Percentiles rank a stretch among this genome's conserved stretches.
Evolutionary conservation across 2,113 vertebrate genomes (phyloP).

Genomic region (Actenoides hombroni): DNA sequence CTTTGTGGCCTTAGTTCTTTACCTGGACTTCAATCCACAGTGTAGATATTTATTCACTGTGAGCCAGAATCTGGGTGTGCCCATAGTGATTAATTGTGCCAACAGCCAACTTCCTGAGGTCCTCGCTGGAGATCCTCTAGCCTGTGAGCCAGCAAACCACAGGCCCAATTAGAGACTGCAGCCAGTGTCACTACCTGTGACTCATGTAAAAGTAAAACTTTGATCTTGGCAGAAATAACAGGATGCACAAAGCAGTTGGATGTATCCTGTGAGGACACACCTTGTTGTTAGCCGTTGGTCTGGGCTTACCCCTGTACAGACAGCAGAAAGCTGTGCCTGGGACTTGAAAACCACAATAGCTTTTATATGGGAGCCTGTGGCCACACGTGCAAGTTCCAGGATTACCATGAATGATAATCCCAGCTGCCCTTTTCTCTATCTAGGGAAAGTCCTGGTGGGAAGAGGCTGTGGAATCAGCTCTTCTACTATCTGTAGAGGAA

Average conservation of each 20-base stretch:
- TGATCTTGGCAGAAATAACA: slow-evolving; percentile 40
- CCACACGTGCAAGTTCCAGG: not conserved
- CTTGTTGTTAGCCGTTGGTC: not conserved
- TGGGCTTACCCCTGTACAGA: not conserved
- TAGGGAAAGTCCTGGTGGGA: not conserved
- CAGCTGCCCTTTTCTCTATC: not conserved
- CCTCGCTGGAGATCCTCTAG: not conserved
- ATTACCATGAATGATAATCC: not conserved
- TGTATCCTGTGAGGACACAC: slow-evolving; percentile 32
- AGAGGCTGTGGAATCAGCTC: not conserved
- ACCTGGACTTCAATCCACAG: not conserved
- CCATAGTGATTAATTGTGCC: not conserved
- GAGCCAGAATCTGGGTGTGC: not conserved
- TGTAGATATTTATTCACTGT: not conserved
- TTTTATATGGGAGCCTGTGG: not conserved
- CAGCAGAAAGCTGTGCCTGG: not conserved
- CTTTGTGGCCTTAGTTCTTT: not conserved
- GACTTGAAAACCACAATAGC: not conserved
- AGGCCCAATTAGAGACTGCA: not conserved
- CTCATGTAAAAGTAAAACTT: slow-evolving; percentile 26
- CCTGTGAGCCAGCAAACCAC: not conserved
- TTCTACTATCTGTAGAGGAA: not conserved
- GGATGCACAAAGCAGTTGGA: slow-evolving; percentile 18
- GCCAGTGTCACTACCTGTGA: not conserved
- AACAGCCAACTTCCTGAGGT: slow-evolving; percentile 27